Evolutionary conservation across 2,797 vertebrate genomes (phyloP).

Genomic region (Bovichtus variegatus): DNA sequence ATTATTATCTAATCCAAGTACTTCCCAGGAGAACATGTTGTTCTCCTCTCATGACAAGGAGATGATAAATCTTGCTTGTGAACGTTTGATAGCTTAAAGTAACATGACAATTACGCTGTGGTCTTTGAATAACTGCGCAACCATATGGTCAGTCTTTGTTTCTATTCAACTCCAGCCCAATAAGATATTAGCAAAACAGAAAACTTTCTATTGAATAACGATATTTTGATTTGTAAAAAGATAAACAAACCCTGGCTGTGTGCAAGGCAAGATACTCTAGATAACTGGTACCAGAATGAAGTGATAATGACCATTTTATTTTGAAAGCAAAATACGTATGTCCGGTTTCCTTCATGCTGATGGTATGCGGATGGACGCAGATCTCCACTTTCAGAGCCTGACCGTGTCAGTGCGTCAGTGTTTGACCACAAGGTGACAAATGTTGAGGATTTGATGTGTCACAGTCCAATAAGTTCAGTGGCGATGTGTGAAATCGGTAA

Average conservation of each 20-base stretch:
- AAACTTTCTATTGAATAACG: too few species aligned
- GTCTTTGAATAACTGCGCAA: not conserved
- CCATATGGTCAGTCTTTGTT: not conserved
- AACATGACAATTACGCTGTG: not conserved
- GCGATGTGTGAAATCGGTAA: not conserved
- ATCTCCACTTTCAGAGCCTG: slow-evolving; percentile 28
- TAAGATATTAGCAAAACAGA: not conserved
- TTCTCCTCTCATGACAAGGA: not conserved
- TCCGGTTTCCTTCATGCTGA: not conserved
- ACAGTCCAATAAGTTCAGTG: slow-evolving; percentile 15
- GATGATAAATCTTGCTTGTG: not conserved
- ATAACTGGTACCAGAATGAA: not conserved
- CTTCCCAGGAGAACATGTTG: not conserved
- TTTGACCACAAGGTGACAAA: slow-evolving; percentile 30
- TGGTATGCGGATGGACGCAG: not conserved
- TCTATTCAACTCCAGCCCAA: not conserved
- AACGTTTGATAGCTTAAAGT: not conserved
- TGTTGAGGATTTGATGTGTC: slow-evolving; percentile 65
- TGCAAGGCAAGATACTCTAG: not conserved
- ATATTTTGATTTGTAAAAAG: too few species aligned
- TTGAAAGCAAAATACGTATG: not conserved
- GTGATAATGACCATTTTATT: slow-evolving; percentile 15
- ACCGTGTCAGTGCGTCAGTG: slow-evolving; percentile 13
- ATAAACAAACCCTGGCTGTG: not conserved
- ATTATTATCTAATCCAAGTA: too few species aligned